These are phyloP conservation scores for Beris morrisii DNA, from an alignment of 2,888 invertebrate genomes.

Conservation along the genomic window DNA sequence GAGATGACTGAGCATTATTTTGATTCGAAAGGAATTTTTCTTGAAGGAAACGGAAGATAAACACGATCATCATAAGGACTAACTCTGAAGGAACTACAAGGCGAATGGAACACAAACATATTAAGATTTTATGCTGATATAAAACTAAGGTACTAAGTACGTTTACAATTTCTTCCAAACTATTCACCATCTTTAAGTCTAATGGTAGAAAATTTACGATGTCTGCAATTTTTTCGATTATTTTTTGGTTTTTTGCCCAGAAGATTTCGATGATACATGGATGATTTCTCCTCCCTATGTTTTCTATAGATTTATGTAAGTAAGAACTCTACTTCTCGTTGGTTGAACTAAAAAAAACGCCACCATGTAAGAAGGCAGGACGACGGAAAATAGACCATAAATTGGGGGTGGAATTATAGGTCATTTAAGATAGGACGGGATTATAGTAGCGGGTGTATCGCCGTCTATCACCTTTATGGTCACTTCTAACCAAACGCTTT, in stretches of 20 bases:
- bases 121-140: constrained; percentile 25
- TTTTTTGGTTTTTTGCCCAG: not conserved
- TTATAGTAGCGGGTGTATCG: too few relatives aligned
- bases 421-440: too few relatives aligned
- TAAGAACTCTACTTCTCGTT: too few relatives aligned
- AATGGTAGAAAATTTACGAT: constrained; percentile 30
- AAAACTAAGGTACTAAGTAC: not conserved
- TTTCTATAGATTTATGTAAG: too few relatives aligned
- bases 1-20: constrained; percentile 39
- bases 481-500: too few relatives aligned
- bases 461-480: too few relatives aligned
- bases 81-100: not conserved
- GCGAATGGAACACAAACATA: constrained; percentile 3
- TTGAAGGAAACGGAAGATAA: constrained; percentile 18
- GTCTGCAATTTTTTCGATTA: constrained; percentile 22
- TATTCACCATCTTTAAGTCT: constrained; percentile 15
- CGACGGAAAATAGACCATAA: too few relatives aligned
- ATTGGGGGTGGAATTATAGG: too few relatives aligned
- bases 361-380: too few relatives aligned
- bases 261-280: not conserved
- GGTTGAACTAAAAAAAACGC: too few relatives aligned
- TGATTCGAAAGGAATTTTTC: constrained; percentile 31
- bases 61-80: constrained; percentile 13
- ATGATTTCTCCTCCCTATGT: not conserved
- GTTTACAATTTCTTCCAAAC: not conserved